phyloP scores from a whole-genome alignment of 2,113 vertebrate species.

The Centropristis striata region DNA sequence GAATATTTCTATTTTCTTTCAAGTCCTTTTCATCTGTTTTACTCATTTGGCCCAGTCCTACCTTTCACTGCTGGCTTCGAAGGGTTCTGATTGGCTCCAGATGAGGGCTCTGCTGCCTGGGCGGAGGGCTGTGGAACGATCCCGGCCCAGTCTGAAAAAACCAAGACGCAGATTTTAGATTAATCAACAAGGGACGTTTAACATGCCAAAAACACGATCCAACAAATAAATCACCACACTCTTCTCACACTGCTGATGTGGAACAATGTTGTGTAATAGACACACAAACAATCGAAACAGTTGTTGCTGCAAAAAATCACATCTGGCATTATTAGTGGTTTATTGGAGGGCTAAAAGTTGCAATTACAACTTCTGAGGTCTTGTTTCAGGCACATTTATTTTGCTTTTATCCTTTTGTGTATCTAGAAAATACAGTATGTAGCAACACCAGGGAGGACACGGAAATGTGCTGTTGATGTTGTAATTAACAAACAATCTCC shows the following conservation, averaged over 20 bases:
- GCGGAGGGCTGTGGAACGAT: constrained; percentile 64
- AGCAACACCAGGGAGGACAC: neutral
- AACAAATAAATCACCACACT: constrained; percentile 25
- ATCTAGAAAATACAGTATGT: neutral
- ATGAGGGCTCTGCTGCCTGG: constrained; percentile 78
- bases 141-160: constrained; percentile 88
- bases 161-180: constrained; percentile 50
- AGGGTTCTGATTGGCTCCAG: constrained; percentile 78
- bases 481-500: neutral
- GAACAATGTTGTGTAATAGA: constrained; percentile 10
- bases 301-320: neutral
- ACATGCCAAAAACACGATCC: constrained; percentile 27
- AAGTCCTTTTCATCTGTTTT: constrained; percentile 32
- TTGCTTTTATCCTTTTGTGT: neutral
- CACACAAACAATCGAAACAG: constrained; percentile 17
- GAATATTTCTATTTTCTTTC: constrained; percentile 3
- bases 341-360: neutral
- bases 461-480: constrained; percentile 21
- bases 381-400: constrained; percentile 15
- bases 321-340: neutral
- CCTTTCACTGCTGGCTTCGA: constrained; percentile 82
- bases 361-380: neutral
- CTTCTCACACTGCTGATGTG: constrained; percentile 6
- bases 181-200: constrained; percentile 7
- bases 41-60: constrained; percentile 50